A percentile compares a stretch with the other conserved stretches of the same genome.
Conservation (phyloP, 2,888 invertebrate genomes). For the Ophonus ardosiacus region DNA sequence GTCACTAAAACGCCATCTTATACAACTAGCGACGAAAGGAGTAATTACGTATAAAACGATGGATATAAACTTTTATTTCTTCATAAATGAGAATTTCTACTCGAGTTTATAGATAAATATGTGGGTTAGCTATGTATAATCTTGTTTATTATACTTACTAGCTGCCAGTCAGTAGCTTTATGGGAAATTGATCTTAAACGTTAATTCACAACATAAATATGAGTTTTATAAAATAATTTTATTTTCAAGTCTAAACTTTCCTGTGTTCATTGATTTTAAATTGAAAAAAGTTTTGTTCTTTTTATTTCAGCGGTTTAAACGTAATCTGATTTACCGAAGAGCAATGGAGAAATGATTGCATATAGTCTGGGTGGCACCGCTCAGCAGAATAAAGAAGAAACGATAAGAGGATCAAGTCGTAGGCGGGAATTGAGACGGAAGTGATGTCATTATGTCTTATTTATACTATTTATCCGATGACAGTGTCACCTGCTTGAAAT, state of each 20-base stretch:
- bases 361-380: conserved; percentile 23
- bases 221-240: too few relatives aligned
- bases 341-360: conserved; percentile 43
- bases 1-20: not conserved
- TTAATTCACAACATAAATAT: too few relatives aligned
- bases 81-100: not conserved
- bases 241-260: too few relatives aligned
- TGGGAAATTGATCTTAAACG: not conserved
- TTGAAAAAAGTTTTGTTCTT: not conserved
- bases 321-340: not conserved
- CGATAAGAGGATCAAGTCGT: conserved; percentile 45
- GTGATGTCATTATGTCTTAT: conserved; percentile 47
- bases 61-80: conserved; percentile 1
- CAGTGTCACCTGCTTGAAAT: conserved; percentile 28
- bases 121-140: conserved; percentile 8
- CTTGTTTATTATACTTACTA: not conserved
- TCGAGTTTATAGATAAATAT: not conserved
- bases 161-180: not conserved
- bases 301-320: not conserved
- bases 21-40: not conserved
- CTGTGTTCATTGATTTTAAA: too few relatives aligned
- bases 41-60: not conserved
- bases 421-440: conserved; percentile 54
- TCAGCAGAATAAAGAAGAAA: not conserved
- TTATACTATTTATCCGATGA: conserved; percentile 41